Evolutionary conservation across 2,888 invertebrate genomes (phyloP).

Genomic region (Drosophila testacea): DNA sequence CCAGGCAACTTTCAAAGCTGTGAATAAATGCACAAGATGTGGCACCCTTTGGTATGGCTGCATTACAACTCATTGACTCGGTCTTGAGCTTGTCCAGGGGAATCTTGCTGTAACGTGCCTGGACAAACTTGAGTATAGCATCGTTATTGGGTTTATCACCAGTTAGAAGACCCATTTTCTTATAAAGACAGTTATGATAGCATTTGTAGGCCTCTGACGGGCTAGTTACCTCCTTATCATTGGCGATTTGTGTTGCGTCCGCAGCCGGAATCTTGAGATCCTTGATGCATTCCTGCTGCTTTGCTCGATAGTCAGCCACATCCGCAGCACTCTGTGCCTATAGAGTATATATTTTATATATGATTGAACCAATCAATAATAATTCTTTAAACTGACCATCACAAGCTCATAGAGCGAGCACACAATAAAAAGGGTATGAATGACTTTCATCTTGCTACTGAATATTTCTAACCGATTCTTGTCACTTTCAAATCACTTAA

Average conservation of each 20-base stretch:
- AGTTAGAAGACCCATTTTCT: conserved; percentile 57
- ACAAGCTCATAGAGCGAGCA: conserved; percentile 31
- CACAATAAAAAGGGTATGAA: conserved; percentile 14
- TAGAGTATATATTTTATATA: background rate
- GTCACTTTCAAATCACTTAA: conserved; percentile 30
- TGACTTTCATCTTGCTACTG: conserved; percentile 43
- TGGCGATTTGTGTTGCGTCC: conserved; percentile 48
- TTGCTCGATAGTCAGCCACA: conserved; percentile 43
- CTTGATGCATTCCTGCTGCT: conserved; percentile 63
- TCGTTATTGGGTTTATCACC: conserved; percentile 48
- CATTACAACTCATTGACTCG: conserved; percentile 37
- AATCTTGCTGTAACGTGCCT: conserved; percentile 36
- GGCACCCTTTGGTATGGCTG: conserved; percentile 21
- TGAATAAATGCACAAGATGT: conserved; percentile 45
- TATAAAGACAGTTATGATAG: conserved; percentile 60
- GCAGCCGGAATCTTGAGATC: conserved; percentile 47
- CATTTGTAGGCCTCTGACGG: conserved; percentile 62
- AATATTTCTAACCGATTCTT: conserved; percentile 13
- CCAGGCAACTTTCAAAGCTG: conserved; percentile 60
- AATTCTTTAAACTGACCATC: conserved; percentile 27
- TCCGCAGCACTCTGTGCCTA: conserved; percentile 58
- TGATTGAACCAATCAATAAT: background rate
- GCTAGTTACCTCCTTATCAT: conserved; percentile 49
- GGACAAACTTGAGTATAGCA: conserved; percentile 43
- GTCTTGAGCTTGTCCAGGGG: conserved; percentile 57